Percentiles rank a stretch among this genome's conserved stretches.
These are phyloP conservation scores for Ophthalmolycus amberensis DNA, from an alignment of 2,113 vertebrate genomes.

Conservation along the genomic window DNA sequence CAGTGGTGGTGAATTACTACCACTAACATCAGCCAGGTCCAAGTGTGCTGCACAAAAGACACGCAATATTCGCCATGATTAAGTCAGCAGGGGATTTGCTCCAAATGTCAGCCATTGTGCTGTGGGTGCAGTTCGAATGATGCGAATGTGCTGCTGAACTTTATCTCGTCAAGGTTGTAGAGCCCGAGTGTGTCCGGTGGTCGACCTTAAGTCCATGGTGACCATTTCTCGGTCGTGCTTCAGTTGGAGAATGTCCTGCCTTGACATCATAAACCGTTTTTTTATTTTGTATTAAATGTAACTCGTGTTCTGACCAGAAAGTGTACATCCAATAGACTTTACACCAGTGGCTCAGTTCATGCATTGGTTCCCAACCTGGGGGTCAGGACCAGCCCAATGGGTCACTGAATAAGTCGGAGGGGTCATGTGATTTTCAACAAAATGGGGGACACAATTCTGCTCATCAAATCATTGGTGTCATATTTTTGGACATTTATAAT, in stretches of 20 bases:
- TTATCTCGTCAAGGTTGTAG: constrained; percentile 20
- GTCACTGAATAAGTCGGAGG: background rate
- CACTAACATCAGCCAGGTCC: constrained; percentile 82
- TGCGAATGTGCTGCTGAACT: constrained; percentile 46
- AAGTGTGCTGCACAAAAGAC: constrained; percentile 83
- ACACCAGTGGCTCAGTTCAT: background rate
- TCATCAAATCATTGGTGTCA: background rate
- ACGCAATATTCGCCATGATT: constrained; percentile 85
- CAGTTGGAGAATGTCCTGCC: background rate
- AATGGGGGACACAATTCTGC: background rate
- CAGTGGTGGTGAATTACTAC: constrained; percentile 86
- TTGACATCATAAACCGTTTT: background rate
- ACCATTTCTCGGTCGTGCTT: background rate
- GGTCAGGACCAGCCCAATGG: background rate
- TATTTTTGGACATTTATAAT: background rate
- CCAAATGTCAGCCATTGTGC: constrained; percentile 82
- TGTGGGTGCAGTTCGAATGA: constrained; percentile 58
- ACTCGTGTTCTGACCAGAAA: background rate
- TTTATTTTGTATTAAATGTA: background rate
- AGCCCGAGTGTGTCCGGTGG: constrained; percentile 8
- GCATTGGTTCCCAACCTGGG: background rate
- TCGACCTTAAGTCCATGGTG: background rate
- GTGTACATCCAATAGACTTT: background rate
- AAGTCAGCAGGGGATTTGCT: constrained; percentile 84
- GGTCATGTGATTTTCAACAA: background rate